Conservation (phyloP, 2,113 vertebrate genomes). For the Neodontobutis hainanensis region DNA sequence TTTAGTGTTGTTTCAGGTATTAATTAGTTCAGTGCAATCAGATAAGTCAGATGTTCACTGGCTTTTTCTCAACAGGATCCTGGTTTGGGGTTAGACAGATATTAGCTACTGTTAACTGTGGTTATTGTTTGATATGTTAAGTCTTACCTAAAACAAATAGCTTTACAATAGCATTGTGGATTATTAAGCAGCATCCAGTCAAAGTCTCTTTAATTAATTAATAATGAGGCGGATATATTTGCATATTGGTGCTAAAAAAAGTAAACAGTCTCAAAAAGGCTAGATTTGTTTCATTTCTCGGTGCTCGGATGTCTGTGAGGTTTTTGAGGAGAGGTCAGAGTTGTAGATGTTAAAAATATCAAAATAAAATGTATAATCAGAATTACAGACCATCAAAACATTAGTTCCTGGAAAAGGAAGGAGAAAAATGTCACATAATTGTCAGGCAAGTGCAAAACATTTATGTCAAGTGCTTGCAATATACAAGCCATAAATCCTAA, state of each 20-base stretch:
- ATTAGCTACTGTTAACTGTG: neutral
- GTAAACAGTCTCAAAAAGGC: neutral
- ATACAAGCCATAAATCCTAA: neutral
- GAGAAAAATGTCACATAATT: neutral
- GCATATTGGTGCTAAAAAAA: slow-evolving; percentile 57
- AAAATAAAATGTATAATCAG: slow-evolving; percentile 29
- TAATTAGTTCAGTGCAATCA: slow-evolving; percentile 71
- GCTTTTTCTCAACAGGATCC: slow-evolving; percentile 58
- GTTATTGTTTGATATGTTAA: no score
- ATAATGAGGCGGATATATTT: slow-evolving; percentile 73
- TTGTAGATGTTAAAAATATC: neutral
- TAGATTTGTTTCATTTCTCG: slow-evolving; percentile 8
- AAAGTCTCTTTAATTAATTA: slow-evolving; percentile 75
- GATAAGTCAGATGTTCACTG: slow-evolving; percentile 60
- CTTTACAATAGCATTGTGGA: slow-evolving; percentile 66
- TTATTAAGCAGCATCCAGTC: slow-evolving; percentile 68
- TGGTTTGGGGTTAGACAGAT: slow-evolving; percentile 61
- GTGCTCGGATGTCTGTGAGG: neutral
- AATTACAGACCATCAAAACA: slow-evolving; percentile 13
- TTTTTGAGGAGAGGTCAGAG: slow-evolving; percentile 4
- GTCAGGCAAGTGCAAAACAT: neutral
- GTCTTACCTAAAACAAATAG: slow-evolving; percentile 39
- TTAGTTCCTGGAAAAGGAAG: slow-evolving; percentile 5
- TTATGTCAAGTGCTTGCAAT: slow-evolving; percentile 11
- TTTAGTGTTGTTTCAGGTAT: slow-evolving; percentile 69